Base-by-base conservation (phyloP, 2,113 vertebrate species). In the Labrus mixtus region DNA sequence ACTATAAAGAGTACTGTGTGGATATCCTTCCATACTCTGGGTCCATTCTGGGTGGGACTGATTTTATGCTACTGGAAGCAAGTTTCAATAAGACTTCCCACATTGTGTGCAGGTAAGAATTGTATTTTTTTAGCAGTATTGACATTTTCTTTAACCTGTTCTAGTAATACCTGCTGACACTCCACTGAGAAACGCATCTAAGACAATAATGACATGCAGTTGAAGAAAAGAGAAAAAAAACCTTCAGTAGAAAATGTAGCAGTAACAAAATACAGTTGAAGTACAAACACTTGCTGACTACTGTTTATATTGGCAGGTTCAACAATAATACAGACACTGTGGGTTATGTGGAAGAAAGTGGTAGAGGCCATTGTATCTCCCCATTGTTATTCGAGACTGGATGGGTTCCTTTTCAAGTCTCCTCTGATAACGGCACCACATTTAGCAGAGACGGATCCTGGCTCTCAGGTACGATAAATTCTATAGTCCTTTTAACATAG, bases 301-400 rank as follows among this genome's bases (percentile, higher is more conserved):
- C 3, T 33, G 2, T 76, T 72, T 56, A 20, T n/a, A 36, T 50
- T 37, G 22, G 15, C 92, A 99, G 97, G 89, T 99, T 98, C 85
- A 95, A 95, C 17, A 8, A 81, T 5, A 33, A 90, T 1, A 89
- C 90, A 17, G 0, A 62, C 23, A 97, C 95, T 0, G 64, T 22
- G 0, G 98, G 98, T 3, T 95, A 95, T 0, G 90, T 97, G 37
- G 95, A 94, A 36, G 6, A 15, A 8, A 66, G 60, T 0, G 85
- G 92, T 0, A 84, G 22, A 17, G 95, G 92, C 9, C 96, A 98
- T 70, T 99, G 97, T 3, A 93, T 97, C 78, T 97, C 97, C 0
- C 97, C 98, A 0, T 71, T 98, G 36, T 91, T 99, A 41, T 98
- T 95, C 1, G 93, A 96, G 84, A 96, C 94, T 0, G 97, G 98